Base-by-base conservation (phyloP, 2,888 invertebrate species). In the Stenolophus ochropezus region DNA sequence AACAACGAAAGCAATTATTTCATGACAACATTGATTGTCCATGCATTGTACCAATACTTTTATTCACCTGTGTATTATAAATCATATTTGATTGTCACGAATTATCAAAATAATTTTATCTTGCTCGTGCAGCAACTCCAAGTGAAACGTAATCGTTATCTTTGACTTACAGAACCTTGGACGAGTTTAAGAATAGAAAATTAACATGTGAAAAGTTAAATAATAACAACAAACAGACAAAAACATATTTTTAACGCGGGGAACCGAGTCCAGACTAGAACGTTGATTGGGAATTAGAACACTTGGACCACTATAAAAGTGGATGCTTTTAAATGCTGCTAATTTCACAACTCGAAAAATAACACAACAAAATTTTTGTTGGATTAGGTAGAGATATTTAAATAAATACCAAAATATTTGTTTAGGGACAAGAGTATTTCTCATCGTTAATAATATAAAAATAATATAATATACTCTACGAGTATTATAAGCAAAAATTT, bases 161-260 rank as follows among this genome's bases (percentile, higher is more conserved):
- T 75, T 73, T 75, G 75, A 75, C 75, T 53, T 75, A 75, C 53
- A 56, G 75, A 75, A 75, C 75, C 75, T 75, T 75, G 75, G 51
- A 25, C 51, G 27, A 27, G 53, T 75, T 75, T 75, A 75, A 75
- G 75, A 75, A 75, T 75, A 75, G 75, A 75, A 75, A 75, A 75
- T 75, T 75, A 75, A 27, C 75, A 75, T 75, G 53, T 75, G 75
- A 75, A 75, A 75, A 75, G 75, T 75, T 75, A 53, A 75, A 75
- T 75, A 75, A 75, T 75, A 75, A 73, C 73, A 73, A 73, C 47
- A 73, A 73, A 73, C 49, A 73, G 11, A 49, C 73, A 49, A 73
- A 73, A 73, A 73, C 49, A 73, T 73, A 73, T 73, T 73, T 73
- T 73, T 49, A 73, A 49, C 73, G 4, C 65, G 56, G 51, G 18